Evolutionary conservation across 1,140 invertebrate species (phyloP).

Genomic region (Caerostris darwini): DNA sequence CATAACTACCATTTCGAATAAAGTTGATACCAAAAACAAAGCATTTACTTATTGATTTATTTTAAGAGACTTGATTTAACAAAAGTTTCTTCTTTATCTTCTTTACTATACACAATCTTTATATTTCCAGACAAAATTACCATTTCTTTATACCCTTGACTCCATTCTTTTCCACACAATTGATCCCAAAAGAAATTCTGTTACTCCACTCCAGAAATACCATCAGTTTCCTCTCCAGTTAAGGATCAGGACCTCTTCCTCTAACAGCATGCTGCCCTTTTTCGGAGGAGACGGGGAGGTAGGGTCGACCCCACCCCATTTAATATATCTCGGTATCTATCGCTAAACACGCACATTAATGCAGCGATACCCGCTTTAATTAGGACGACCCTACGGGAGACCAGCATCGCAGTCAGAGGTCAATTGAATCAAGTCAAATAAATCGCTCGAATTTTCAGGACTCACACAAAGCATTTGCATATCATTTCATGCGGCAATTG

Average conservation of each 20-base stretch:
- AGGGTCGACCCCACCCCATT: conserved; percentile 14
- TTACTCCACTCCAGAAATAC: background rate
- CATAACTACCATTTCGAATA: background rate
- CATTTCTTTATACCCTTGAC: background rate
- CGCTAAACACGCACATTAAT: conserved; percentile 54
- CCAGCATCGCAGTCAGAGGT: background rate
- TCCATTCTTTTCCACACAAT: background rate
- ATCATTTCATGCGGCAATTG: conserved; percentile 7
- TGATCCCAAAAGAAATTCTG: background rate
- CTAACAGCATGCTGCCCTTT: background rate
- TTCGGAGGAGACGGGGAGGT: background rate
- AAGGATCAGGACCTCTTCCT: background rate
- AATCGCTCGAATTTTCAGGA: conserved; percentile 24
- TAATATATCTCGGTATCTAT: conserved; percentile 57
- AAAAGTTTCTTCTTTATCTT: background rate
- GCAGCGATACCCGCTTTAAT: conserved; percentile 45
- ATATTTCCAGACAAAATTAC: background rate
- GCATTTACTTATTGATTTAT: background rate
- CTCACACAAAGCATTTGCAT: conserved; percentile 25
- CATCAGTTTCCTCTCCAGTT: background rate
- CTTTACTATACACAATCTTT: background rate
- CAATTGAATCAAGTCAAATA: conserved; percentile 57
- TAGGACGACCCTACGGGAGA: background rate
- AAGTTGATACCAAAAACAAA: background rate
- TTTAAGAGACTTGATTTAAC: too few species aligned